These are phyloP conservation scores for Smithornis capensis DNA, from an alignment of 2,113 vertebrate species.

Conservation along the genomic window DNA sequence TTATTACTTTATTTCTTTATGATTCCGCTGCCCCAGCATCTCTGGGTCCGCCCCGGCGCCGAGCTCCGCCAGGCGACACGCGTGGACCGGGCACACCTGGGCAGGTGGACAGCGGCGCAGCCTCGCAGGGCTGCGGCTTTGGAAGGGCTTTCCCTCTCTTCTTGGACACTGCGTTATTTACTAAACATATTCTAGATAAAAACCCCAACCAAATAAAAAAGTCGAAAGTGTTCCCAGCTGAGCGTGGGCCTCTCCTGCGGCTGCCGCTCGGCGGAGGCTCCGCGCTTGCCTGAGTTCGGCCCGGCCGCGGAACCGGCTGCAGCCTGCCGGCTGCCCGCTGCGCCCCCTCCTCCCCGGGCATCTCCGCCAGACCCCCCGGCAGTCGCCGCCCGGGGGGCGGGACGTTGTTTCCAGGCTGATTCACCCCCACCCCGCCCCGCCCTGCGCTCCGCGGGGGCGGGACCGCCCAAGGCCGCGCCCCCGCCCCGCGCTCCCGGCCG, in stretches of 20 bases:
- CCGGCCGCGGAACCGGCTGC: neutral
- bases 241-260: neutral
- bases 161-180: neutral
- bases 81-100: neutral
- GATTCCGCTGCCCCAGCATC: neutral
- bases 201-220: neutral
- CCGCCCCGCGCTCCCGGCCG: conserved; percentile 1
- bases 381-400: neutral
- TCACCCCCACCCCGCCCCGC: conserved; percentile 23
- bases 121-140: neutral
- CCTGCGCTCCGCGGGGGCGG: conserved; percentile 31
- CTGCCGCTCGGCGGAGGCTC: neutral
- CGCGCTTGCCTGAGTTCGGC: neutral
- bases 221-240: neutral
- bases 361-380: neutral
- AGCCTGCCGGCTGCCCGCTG: neutral
- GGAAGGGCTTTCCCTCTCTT: too few relatives aligned
- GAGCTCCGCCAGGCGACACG: neutral
- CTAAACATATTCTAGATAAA: neutral
- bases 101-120: neutral
- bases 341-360: neutral
- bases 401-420: conserved; percentile 64
- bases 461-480: neutral
- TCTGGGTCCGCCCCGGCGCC: neutral
- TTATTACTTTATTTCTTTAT: too few relatives aligned